Conservation (phyloP, 2,797 vertebrate species). For the Dendrocincla tyrannina region DNA sequence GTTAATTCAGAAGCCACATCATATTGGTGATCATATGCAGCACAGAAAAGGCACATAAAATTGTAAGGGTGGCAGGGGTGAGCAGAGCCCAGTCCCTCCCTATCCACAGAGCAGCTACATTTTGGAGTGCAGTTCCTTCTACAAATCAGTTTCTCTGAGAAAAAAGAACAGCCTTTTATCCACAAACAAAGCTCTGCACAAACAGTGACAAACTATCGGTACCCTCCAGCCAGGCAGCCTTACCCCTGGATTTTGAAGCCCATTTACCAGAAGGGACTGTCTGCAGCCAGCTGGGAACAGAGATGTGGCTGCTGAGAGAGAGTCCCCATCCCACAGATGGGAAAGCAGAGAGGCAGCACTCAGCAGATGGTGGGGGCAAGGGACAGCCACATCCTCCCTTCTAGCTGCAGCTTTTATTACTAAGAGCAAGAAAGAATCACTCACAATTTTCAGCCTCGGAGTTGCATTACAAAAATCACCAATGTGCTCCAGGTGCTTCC, state of each 20-base stretch:
- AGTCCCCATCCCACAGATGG: constrained; percentile 21
- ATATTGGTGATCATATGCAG: background rate
- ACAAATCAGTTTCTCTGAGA: background rate
- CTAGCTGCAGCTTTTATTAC: background rate
- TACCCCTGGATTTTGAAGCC: background rate
- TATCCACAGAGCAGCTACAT: background rate
- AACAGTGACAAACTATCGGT: background rate
- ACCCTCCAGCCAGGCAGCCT: background rate
- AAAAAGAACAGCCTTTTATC: background rate
- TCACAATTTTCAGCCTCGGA: background rate
- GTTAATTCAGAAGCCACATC: background rate
- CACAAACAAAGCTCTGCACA: background rate
- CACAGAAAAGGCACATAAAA: background rate
- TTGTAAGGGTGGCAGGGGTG: background rate
- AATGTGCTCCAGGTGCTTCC: background rate
- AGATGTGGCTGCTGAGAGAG: background rate
- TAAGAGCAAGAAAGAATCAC: background rate
- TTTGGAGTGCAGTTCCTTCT: background rate
- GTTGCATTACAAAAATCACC: background rate
- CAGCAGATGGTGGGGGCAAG: constrained; percentile 44
- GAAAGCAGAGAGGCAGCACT: background rate
- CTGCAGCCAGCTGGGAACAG: constrained; percentile 30
- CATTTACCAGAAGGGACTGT: background rate
- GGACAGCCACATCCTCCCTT: background rate
- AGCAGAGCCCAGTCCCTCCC: background rate